These are phyloP conservation scores for Hydrophis major DNA, from an alignment of 2,797 vertebrate genomes.

Conservation along the genomic window DNA sequence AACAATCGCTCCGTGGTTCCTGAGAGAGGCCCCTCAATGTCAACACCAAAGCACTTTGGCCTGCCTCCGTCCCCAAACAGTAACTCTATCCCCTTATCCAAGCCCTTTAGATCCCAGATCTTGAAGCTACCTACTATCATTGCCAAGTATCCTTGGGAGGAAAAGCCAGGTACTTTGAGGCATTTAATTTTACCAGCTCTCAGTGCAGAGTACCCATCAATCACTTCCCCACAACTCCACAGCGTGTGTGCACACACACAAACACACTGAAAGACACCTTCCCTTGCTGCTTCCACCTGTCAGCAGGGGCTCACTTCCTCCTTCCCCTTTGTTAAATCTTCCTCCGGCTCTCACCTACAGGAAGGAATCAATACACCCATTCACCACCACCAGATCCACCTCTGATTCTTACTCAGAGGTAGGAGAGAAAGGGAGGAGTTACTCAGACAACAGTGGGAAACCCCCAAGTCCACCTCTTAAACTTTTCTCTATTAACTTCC, in stretches of 20 bases:
- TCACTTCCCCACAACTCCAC: not conserved
- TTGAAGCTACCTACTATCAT: not conserved
- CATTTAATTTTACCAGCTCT: not conserved
- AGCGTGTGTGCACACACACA: rapidly evolving
- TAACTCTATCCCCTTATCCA: not conserved
- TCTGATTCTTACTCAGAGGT: not conserved
- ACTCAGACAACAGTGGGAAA: not conserved
- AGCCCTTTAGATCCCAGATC: not conserved
- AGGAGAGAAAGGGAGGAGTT: not conserved
- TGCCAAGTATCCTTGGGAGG: not conserved
- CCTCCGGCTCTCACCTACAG: not conserved
- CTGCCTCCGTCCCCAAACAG: not conserved
- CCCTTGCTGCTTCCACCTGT: not conserved
- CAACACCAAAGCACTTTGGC: not conserved
- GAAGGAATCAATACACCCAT: not conserved
- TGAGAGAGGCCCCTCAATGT: not conserved
- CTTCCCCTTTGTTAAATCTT: not conserved
- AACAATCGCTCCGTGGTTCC: not conserved
- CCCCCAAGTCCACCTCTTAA: not conserved
- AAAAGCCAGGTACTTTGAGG: not conserved
- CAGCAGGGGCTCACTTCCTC: not conserved
- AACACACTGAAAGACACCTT: not conserved
- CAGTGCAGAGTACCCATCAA: not conserved
- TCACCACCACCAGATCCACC: not conserved
- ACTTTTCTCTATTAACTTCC: not conserved